Evolutionary conservation across 2,888 invertebrate genomes (phyloP), one percentile per base, ranked within the genome.

Genomic region (Salpingus planirostris): DNA sequence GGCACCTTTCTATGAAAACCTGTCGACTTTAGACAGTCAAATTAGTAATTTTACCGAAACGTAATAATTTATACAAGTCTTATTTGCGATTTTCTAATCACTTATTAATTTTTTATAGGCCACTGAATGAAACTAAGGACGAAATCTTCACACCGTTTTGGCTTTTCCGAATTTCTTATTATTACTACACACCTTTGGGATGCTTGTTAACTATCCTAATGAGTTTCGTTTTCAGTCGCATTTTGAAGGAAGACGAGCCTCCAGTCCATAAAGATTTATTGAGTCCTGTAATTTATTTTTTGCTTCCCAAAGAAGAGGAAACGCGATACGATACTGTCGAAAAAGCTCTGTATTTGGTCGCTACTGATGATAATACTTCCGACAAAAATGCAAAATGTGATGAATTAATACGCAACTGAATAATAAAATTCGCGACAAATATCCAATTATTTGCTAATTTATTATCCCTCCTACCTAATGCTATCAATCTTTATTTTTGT

Each of bases 241-340:
- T 24, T 8, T 22, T 27, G 11, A 29, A 18, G 7, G 33, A 31
- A 11, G 42, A 37, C 22, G 41, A 42, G 27, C 38, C 38, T 7
- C 34, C 42, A 15, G 67, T 75, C 1, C 71, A 78, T 51, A 69
- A 70, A 3, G 73, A 73, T 45, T 59, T 79, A 2, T 62, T 78
- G 36, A 76, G 76, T 13, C 78, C 78, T 2, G 47, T 76, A n/a
- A 67, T 78, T 32, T 74, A 73, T 43, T 62, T 68, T 8, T 67
- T 72, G 55, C 54, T 76, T 39, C 68, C 70, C 0, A 38, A 52
- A 15, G 68, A 68, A 47, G 52, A 62, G 5, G 13, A 31, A n/a
- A 11, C 22, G 6, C 15, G 42, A 10, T 50, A 51, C 33, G 38
- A 38, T 12, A 25, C 27, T 5, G 36, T 51, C 3, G 33, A 44